These are phyloP conservation scores for Drosophila incognita DNA, from an alignment of 2,888 invertebrate genomes.

Conservation along the genomic window DNA sequence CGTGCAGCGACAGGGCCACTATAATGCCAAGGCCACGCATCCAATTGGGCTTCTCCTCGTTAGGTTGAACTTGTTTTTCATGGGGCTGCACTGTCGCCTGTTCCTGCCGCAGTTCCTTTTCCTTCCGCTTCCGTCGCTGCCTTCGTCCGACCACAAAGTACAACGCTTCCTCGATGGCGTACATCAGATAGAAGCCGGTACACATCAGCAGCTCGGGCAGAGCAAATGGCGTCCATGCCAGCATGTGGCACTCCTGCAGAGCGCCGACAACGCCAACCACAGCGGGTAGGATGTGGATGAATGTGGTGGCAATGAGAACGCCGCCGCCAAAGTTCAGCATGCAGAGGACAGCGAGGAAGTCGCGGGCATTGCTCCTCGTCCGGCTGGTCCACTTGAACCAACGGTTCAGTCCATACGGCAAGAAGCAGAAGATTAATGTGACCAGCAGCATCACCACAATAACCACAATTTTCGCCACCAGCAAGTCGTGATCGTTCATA, in stretches of 20 bases:
- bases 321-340: conserved; percentile 93
- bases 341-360: conserved; percentile 86
- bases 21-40: conserved; percentile 92
- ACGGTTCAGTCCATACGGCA: conserved; percentile 89
- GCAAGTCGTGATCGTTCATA: conserved; percentile 45
- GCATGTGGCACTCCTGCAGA: conserved; percentile 85
- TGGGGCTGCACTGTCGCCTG: background rate
- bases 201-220: conserved; percentile 91
- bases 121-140: conserved; percentile 73
- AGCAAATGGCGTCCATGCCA: conserved; percentile 87
- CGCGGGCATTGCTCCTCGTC: conserved; percentile 73
- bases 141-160: conserved; percentile 89
- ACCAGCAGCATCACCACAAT: conserved; percentile 91
- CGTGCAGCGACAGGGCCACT: conserved; percentile 93
- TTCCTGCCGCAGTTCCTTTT: conserved; percentile 1
- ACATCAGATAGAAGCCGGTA: conserved; percentile 91
- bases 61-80: background rate
- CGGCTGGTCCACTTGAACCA: conserved; percentile 87
- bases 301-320: conserved; percentile 92
- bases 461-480: conserved; percentile 90
- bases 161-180: conserved; percentile 91
- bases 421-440: conserved; percentile 90
- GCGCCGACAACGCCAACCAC: conserved; percentile 88
- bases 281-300: conserved; percentile 92
- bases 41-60: conserved; percentile 77